Conservation (phyloP, 64 coral and sea anemone genomes). For the Stichodactyla helianthus region DNA sequence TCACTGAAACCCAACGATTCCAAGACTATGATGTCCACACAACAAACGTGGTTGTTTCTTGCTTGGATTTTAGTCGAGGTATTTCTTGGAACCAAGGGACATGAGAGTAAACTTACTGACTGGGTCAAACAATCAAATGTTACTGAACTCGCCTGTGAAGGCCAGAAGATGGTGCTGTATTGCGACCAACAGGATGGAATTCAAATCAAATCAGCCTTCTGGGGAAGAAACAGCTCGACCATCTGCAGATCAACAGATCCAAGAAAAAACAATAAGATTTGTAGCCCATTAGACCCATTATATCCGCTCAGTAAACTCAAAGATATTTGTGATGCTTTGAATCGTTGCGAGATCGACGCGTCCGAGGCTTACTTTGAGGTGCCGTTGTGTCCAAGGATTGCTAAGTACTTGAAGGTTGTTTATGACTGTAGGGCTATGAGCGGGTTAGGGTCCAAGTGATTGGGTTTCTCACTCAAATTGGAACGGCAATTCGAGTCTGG, state of each 20-base stretch:
- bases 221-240: slow-evolving; percentile 63
- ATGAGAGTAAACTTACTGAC: slow-evolving; percentile 68
- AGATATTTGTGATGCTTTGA: slow-evolving; percentile 36
- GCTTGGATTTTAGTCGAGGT: neutral
- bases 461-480: neutral
- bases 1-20: no score
- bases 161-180: slow-evolving; percentile 39
- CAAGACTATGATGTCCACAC: neutral
- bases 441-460: slow-evolving; percentile 57
- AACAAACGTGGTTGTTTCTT: neutral
- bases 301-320: slow-evolving; percentile 50
- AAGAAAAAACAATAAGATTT: slow-evolving; percentile 29
- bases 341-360: slow-evolving; percentile 43
- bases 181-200: slow-evolving; percentile 64
- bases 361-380: slow-evolving; percentile 62
- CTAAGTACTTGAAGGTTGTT: slow-evolving; percentile 70
- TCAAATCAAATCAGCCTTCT: slow-evolving; percentile 73
- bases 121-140: slow-evolving; percentile 54
- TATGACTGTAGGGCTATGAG: slow-evolving; percentile 86
- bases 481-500: neutral
- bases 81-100: neutral
- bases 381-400: slow-evolving; percentile 45
- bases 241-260: slow-evolving; percentile 50
- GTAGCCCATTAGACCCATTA: slow-evolving; percentile 27
- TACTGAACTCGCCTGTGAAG: slow-evolving; percentile 61